Percentiles rank a stretch among this genome's conserved stretches.
Conservation (phyloP, 2,888 invertebrate species). For the Leptopterna dolabrata region DNA sequence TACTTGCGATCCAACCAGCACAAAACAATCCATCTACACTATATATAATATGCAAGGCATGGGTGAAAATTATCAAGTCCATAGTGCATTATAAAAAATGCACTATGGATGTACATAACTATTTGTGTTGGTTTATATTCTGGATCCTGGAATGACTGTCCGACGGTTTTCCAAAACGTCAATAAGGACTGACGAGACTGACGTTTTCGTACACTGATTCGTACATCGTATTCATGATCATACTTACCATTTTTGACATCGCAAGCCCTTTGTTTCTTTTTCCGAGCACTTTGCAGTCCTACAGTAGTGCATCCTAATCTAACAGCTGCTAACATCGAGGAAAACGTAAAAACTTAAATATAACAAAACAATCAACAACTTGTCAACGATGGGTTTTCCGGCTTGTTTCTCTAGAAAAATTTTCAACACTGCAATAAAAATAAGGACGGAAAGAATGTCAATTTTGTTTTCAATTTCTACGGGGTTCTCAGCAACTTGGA, state of each 20-base stretch:
- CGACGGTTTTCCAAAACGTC: no score
- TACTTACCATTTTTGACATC: neutral
- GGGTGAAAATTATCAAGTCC: no score
- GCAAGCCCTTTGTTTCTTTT: neutral
- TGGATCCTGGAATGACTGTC: no score
- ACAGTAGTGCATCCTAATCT: neutral
- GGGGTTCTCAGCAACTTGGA: neutral
- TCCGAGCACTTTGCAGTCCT: neutral
- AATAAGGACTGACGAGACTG: no score
- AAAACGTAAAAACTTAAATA: neutral
- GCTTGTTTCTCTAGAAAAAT: neutral
- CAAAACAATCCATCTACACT: no score
- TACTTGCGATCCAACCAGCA: no score
- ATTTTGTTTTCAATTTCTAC: conserved; percentile 7
- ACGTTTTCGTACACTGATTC: no score
- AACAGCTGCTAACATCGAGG: neutral
- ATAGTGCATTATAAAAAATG: no score
- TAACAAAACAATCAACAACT: neutral
- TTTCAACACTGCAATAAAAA: neutral
- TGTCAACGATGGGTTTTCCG: neutral
- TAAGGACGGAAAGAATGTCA: neutral
- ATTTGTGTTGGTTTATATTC: no score
- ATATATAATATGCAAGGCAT: no score
- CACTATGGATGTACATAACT: no score
- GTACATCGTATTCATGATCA: no score